phyloP scores from a whole-genome alignment of 2,888 invertebrate species.

The Gymnosoma rotundatum region DNA sequence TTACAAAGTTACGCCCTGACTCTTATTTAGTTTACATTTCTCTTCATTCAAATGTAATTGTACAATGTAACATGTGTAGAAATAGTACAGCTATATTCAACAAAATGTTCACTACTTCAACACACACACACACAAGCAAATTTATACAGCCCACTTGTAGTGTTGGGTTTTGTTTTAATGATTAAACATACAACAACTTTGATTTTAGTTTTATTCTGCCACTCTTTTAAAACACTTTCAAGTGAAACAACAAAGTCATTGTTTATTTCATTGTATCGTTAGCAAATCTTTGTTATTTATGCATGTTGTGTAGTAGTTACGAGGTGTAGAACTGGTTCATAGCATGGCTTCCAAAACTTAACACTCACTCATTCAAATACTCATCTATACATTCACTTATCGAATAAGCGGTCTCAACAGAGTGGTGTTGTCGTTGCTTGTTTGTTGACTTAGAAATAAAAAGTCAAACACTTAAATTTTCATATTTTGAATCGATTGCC shows the following conservation, averaged over 20 bases:
- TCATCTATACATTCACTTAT: constrained; percentile 34
- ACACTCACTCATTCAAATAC: constrained; percentile 33
- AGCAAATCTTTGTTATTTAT: constrained; percentile 21
- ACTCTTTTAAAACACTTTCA: constrained; percentile 16
- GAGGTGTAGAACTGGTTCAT: constrained; percentile 45
- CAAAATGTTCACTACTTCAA: constrained; percentile 4
- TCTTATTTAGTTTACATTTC: constrained; percentile 15
- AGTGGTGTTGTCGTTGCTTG: constrained; percentile 13
- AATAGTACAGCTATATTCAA: constrained; percentile 49
- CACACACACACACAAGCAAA: neutral
- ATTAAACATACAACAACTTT: constrained; percentile 51
- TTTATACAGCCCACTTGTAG: neutral
- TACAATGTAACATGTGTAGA: constrained; percentile 11
- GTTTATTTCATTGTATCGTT: constrained; percentile 60
- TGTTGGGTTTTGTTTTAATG: constrained; percentile 20
- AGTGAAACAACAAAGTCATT: constrained; percentile 53
- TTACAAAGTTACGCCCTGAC: constrained; percentile 53
- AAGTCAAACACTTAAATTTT: constrained; percentile 63
- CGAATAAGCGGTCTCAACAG: constrained; percentile 13
- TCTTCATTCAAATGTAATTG: neutral
- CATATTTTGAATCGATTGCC: constrained; percentile 35
- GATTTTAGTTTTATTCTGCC: constrained; percentile 34
- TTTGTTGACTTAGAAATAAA: constrained; percentile 62
- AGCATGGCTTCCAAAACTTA: constrained; percentile 46
- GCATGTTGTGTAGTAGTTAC: constrained; percentile 27